Evolutionary conservation across 2,797 vertebrate genomes (phyloP), one percentile per base, ranked within the genome.

Genomic region (Phalloptychus januarius): DNA sequence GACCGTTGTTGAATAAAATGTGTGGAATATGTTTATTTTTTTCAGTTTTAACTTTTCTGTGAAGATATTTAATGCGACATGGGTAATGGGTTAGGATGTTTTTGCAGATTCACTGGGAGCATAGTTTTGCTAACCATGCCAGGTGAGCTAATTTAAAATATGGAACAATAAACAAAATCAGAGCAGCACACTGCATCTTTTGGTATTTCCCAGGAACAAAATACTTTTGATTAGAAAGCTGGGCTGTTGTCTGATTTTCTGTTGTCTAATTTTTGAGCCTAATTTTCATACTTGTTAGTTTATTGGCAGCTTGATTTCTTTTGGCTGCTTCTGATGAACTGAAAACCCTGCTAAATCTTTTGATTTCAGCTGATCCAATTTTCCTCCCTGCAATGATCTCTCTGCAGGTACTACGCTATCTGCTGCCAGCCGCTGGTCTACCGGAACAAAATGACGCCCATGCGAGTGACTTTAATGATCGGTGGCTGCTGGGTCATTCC

Each of bases 361-460:
- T 44, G 38, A 56, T 10, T 28, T 38, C 12, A 4, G n/a, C 31
- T 38, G 15, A 72, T 44, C 54, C 20, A 48, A 33, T 33, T 72
- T 23, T 44, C 12, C 20, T 23, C 18, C 4, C 75, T 8, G 50
- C 16, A 56, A 5, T 58, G 4, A 0, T 74, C 11, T 77, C n/a
- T 79, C 71, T 77, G 65, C 89, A 99, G 98, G 95, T 99, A 99
- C 83, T 99, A 99, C 82, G 98, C 98, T 82, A 99, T 99, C 94
- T 99, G 98, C 95, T 99, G 98, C 94, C 96, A 99, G 94, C 98
- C 98, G 12, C 93, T 99, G 94, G 98, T 99, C 88, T 99, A 99
- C 93, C 96, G 95, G 84, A 98, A 97, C 94, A 99, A 99, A 89
- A 99, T 99, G 98, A 99, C 98, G 2, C 98, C 98, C 0, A 77